phyloP scores from a whole-genome alignment of 2,113 vertebrate genomes.

The Psephotus haematonotus region DNA sequence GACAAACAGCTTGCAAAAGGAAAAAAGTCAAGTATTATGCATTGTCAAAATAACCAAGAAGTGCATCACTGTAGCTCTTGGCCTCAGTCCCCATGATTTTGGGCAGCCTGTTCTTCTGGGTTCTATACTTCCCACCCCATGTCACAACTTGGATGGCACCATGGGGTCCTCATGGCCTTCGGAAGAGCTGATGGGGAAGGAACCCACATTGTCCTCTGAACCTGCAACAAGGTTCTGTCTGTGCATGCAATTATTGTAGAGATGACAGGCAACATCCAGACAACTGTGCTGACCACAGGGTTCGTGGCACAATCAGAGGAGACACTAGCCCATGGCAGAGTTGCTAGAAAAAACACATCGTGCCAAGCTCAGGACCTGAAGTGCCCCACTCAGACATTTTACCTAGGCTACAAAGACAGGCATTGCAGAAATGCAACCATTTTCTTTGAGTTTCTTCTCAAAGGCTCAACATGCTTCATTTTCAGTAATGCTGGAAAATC shows the following conservation, averaged over 20 bases:
- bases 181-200: neutral
- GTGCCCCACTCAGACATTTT: rapidly evolving
- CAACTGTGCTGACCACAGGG: rapidly evolving
- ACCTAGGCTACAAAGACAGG: neutral
- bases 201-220: neutral
- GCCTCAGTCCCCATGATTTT: rapidly evolving
- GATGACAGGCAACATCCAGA: neutral
- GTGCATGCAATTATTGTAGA: neutral
- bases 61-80: neutral
- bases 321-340: neutral
- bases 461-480: neutral
- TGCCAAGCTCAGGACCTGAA: neutral
- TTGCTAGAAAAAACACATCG: neutral
- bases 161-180: neutral
- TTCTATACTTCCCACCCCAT: neutral
- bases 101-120: neutral
- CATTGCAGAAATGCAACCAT: neutral
- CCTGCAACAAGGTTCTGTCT: rapidly evolving
- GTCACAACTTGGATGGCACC: neutral
- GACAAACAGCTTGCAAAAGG: neutral
- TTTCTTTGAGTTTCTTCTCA: neutral
- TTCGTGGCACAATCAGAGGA: neutral
- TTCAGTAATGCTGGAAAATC: neutral
- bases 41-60: neutral
- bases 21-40: neutral